Evolutionary conservation across 2,113 vertebrate genomes (phyloP).

Genomic region (Cepphus grylle): DNA sequence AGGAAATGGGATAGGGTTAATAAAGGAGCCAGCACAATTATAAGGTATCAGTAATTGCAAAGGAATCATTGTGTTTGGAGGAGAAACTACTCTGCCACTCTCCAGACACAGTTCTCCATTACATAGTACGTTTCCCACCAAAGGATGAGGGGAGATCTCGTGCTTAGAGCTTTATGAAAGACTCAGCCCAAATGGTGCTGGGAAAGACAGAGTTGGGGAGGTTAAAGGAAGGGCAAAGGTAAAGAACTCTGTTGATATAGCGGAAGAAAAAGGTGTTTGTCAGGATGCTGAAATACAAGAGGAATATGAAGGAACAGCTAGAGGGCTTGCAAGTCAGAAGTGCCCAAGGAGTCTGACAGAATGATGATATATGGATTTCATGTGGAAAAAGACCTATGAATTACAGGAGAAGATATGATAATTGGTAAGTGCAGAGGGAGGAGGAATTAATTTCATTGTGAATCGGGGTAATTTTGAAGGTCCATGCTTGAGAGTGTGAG

Average conservation of each 20-base stretch:
- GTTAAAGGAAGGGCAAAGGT: not conserved
- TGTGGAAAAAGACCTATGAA: not conserved
- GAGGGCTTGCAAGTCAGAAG: not conserved
- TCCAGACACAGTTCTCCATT: not conserved
- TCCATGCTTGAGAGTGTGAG: not conserved
- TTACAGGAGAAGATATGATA: not conserved
- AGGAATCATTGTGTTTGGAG: not conserved
- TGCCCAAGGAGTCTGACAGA: not conserved
- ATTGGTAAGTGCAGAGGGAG: not conserved
- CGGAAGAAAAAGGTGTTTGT: not conserved
- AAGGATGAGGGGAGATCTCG: not conserved
- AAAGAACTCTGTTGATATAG: not conserved
- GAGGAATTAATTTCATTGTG: not conserved
- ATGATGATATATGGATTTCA: not conserved
- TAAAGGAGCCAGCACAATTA: not conserved
- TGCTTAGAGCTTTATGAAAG: not conserved
- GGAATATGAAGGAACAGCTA: not conserved
- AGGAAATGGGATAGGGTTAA: not conserved
- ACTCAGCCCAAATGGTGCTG: not conserved
- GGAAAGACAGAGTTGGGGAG: not conserved
- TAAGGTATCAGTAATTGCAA: not conserved
- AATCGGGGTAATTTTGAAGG: not conserved
- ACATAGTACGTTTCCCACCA: accelerated
- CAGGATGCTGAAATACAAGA: not conserved
- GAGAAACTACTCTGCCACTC: not conserved